Evolutionary conservation across 1,140 invertebrate genomes (phyloP).

Genomic region (Bombus vancouverensis): DNA sequence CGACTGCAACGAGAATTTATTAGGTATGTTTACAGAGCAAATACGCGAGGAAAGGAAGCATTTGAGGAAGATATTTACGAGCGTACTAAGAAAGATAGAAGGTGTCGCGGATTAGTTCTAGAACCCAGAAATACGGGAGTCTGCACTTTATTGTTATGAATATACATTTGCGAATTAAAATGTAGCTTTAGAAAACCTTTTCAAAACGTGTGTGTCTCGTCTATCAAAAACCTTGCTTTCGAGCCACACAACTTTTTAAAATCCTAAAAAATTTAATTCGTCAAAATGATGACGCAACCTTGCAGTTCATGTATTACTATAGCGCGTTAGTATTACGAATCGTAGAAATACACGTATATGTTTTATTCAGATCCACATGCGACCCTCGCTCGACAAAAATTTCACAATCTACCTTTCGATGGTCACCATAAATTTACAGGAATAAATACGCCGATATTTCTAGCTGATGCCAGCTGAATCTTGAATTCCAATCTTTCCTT

Average conservation of each 20-base stretch:
- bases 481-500: constrained; percentile 15
- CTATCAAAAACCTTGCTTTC: too few relatives aligned
- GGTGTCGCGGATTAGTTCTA: constrained; percentile 35
- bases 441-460: constrained; percentile 68
- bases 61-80: constrained; percentile 50
- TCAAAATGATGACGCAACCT: neutral
- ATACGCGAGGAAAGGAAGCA: constrained; percentile 36
- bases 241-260: too few relatives aligned
- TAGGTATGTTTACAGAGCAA: constrained; percentile 40
- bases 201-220: too few relatives aligned
- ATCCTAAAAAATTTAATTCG: too few relatives aligned
- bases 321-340: neutral
- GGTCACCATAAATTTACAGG: constrained; percentile 66
- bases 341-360: neutral
- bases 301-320: neutral
- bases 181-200: neutral
- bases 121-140: constrained; percentile 1
- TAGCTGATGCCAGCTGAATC: constrained; percentile 58
- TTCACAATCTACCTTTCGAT: constrained; percentile 28
- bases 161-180: neutral
- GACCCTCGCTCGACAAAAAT: neutral
- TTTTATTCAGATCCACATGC: neutral
- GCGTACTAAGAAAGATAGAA: constrained; percentile 45
- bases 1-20: constrained; percentile 46
- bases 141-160: constrained; percentile 4